These are phyloP conservation scores for Solenopsis fugax DNA, from an alignment of 1,140 invertebrate species.

Conservation along the genomic window DNA sequence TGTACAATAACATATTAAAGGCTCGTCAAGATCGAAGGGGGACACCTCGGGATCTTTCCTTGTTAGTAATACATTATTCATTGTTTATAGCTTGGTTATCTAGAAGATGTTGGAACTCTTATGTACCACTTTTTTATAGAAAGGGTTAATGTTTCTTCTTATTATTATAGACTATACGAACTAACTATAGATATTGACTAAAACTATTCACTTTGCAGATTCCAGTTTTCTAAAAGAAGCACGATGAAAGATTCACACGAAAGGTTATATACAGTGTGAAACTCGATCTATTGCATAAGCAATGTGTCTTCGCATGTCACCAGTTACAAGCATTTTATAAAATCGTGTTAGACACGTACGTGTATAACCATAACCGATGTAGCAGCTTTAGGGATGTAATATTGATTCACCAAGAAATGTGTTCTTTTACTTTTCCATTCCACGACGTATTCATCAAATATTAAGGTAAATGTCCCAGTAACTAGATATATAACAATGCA, in stretches of 20 bases:
- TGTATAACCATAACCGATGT: constrained; percentile 8
- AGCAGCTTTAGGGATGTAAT: neutral
- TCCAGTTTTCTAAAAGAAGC: constrained; percentile 17
- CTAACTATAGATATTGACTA: constrained; percentile 32
- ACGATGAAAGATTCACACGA: constrained; percentile 21
- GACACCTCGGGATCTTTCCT: too few species aligned
- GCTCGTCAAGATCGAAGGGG: too few species aligned
- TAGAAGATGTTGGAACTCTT: neutral
- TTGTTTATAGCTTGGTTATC: too few species aligned
- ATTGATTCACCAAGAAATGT: constrained; percentile 15
- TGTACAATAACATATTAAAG: too few species aligned
- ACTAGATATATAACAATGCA: too few species aligned
- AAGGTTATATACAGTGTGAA: neutral
- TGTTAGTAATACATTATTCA: neutral
- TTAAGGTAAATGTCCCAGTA: neutral
- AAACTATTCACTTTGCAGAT: constrained; percentile 19
- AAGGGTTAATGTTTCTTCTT: constrained; percentile 11
- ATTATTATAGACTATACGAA: constrained; percentile 2
- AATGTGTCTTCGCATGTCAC: neutral
- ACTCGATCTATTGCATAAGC: constrained; percentile 17
- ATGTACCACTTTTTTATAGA: neutral
- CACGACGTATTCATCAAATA: neutral
- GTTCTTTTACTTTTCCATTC: neutral
- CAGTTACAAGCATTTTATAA: neutral
- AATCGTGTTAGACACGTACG: neutral